Conservation (phyloP, 1,140 invertebrate genomes). For the Drosophila bipectinata region DNA sequence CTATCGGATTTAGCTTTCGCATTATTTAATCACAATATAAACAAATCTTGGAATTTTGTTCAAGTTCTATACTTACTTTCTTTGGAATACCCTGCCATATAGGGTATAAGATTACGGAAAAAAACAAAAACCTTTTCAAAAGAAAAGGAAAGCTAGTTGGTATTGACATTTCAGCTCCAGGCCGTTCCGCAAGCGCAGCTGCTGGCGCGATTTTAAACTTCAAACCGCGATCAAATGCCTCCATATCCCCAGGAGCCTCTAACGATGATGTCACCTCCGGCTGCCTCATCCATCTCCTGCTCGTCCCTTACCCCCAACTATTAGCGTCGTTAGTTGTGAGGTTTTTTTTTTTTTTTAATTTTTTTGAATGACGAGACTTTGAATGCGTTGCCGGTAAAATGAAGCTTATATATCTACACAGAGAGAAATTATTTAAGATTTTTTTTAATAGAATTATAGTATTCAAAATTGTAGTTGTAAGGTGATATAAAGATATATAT, state of each 20-base stretch:
- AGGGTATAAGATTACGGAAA: slow-evolving; percentile 7
- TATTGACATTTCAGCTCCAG: slow-evolving; percentile 16
- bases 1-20: slow-evolving; percentile 16
- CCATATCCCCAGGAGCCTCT: slow-evolving; percentile 29
- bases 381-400: slow-evolving; percentile 17
- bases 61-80: neutral
- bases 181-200: slow-evolving; percentile 24
- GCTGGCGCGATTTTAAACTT: slow-evolving; percentile 33
- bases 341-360: slow-evolving; percentile 12
- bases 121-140: neutral
- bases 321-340: slow-evolving; percentile 30
- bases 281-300: slow-evolving; percentile 16
- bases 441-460: neutral
- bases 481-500: too few species aligned
- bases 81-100: neutral
- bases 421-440: neutral
- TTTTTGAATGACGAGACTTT: slow-evolving; percentile 11
- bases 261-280: slow-evolving; percentile 45
- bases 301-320: slow-evolving; percentile 9
- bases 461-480: too few species aligned
- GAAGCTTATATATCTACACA: slow-evolving; percentile 16
- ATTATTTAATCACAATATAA: slow-evolving; percentile 23
- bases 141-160: neutral
- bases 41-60: neutral
- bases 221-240: slow-evolving; percentile 46